Percentiles rank a stretch among this genome's conserved stretches.
phyloP scores from a whole-genome alignment of 2,797 vertebrate species.

The Chloroceryle amazona region DNA sequence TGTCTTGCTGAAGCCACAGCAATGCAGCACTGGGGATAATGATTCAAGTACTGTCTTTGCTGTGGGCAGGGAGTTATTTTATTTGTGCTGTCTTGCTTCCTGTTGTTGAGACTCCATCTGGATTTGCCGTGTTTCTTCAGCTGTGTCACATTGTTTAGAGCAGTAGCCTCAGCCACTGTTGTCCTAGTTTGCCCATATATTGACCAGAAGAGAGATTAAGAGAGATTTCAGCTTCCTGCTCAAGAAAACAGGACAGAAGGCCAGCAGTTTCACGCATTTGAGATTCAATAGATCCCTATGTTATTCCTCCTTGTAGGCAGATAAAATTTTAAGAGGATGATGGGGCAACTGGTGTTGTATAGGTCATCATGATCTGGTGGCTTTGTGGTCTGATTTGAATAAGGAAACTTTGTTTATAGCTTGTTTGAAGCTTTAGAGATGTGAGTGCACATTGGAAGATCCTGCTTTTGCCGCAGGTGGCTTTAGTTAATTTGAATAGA shows the following conservation, averaged over 20 bases:
- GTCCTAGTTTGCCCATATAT: neutral
- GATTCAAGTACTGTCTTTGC: neutral
- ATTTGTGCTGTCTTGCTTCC: neutral
- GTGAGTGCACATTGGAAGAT: neutral
- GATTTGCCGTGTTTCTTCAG: neutral
- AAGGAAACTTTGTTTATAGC: neutral
- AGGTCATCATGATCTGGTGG: neutral
- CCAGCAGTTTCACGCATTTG: neutral
- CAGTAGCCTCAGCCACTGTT: neutral
- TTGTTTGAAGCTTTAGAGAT: neutral
- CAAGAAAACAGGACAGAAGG: neutral
- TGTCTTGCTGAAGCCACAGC: neutral
- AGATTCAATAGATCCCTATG: neutral
- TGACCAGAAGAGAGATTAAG: neutral
- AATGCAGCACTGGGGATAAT: rapidly evolving
- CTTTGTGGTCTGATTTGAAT: neutral
- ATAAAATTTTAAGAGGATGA: neutral
- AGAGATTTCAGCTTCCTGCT: neutral
- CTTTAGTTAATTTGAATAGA: neutral
- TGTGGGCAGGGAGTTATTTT: neutral
- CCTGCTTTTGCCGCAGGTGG: neutral
- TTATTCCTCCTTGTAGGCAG: neutral
- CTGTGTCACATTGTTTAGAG: neutral
- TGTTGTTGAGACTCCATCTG: rapidly evolving
- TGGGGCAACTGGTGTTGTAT: neutral